A percentile compares a stretch with the other conserved stretches of the same genome.
Conservation (phyloP, 2,113 vertebrate genomes). For the Daubentonia madagascariensis region DNA sequence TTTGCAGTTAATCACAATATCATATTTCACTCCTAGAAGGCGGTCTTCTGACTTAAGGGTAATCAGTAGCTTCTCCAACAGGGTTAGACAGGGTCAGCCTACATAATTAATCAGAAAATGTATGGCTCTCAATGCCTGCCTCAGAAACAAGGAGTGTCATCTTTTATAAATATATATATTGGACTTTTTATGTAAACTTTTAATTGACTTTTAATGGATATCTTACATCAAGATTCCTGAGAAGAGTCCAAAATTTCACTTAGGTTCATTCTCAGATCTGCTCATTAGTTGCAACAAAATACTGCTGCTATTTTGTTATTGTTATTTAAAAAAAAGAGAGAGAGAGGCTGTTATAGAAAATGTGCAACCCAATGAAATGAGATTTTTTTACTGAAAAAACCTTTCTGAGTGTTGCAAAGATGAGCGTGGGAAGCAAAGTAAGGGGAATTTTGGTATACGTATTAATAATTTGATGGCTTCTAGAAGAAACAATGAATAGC, state of each 20-base stretch:
- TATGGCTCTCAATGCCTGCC: constrained; percentile 24
- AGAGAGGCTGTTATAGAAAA: not conserved
- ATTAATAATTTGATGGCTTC: not conserved
- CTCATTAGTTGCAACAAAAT: not conserved
- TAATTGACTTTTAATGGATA: constrained; percentile 32
- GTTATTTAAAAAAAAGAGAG: not conserved
- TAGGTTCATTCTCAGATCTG: not conserved
- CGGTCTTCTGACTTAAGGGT: not conserved
- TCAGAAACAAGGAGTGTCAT: not conserved
- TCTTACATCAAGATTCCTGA: constrained; percentile 5
- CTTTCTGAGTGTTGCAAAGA: not conserved
- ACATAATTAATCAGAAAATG: constrained; percentile 31
- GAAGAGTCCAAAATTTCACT: not conserved
- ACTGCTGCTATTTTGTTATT: not conserved
- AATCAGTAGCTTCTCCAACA: not conserved
- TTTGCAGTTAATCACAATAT: not conserved
- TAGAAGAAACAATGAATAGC: not conserved
- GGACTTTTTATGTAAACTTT: not conserved
- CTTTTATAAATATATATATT: not conserved
- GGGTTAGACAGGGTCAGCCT: not conserved
- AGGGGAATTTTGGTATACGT: not conserved
- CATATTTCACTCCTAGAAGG: not conserved
- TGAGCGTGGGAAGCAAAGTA: not conserved
- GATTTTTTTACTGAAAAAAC: not conserved
- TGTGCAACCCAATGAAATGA: not conserved